Conservation (phyloP, 2,113 vertebrate genomes). For the Circaetus cinerascens region DNA sequence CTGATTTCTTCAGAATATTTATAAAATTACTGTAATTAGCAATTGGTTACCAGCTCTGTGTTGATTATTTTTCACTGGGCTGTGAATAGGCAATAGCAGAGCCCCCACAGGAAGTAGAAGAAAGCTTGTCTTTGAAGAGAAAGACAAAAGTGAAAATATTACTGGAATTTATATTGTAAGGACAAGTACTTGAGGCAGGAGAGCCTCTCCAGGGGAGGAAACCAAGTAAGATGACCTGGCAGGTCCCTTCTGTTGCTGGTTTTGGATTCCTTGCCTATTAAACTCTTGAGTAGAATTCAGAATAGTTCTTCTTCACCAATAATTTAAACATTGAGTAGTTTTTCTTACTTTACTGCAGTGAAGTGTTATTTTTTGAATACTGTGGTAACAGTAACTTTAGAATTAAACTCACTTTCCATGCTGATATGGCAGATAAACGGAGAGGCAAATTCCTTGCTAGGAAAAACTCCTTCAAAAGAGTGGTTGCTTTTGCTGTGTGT, state of each 20-base stretch:
- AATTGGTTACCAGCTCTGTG: neutral
- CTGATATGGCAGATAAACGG: neutral
- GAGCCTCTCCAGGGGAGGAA: neutral
- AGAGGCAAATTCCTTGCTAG: neutral
- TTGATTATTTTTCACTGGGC: neutral
- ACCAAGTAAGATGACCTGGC: neutral
- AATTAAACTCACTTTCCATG: neutral
- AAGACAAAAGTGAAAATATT: neutral
- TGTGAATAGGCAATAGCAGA: neutral
- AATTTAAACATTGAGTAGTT: neutral
- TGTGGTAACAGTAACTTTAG: neutral
- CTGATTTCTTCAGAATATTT: neutral
- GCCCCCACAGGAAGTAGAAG: neutral
- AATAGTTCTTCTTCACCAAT: neutral
- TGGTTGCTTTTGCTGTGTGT: neutral
- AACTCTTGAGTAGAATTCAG: neutral
- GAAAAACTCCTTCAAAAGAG: neutral
- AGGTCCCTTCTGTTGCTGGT: neutral
- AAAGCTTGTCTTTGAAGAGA: neutral
- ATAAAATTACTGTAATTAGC: neutral
- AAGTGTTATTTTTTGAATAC: neutral
- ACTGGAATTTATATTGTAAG: neutral
- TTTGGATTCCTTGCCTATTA: neutral
- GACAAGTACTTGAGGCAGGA: neutral
- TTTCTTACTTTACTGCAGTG: neutral